Conservation (phyloP, 1,140 invertebrate species). For the Orchesella cincta region DNA sequence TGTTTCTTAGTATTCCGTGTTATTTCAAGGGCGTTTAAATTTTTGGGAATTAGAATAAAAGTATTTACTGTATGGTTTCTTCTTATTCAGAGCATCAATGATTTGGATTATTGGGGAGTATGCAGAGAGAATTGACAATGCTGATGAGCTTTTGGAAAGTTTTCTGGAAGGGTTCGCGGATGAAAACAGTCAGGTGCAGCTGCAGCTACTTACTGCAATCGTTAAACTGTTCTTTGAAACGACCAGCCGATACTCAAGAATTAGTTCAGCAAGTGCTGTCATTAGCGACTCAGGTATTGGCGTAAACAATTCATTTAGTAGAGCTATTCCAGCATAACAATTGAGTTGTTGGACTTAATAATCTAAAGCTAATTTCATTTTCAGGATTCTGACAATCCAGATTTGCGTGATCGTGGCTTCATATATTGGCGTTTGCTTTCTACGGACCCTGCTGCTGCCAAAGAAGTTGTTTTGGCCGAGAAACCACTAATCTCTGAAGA, state of each 20-base stretch:
- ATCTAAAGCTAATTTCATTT: neutral
- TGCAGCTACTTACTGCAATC: conserved; percentile 95
- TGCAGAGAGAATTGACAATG: conserved; percentile 99
- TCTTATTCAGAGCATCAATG: conserved; percentile 83
- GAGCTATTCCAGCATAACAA: neutral
- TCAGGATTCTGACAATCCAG: conserved; percentile 99
- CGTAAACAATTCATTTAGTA: neutral
- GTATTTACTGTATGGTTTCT: conserved; percentile 41
- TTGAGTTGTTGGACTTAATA: neutral
- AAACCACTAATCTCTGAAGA: conserved; percentile 99
- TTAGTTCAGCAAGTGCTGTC: conserved; percentile 77
- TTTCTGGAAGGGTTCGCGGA: conserved; percentile 99
- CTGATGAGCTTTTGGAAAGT: conserved; percentile 95
- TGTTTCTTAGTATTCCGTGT: neutral
- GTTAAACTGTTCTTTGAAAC: conserved; percentile 98
- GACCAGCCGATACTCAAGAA: conserved; percentile 97
- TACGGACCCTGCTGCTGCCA: conserved; percentile 97
- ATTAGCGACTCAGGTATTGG: conserved; percentile 55
- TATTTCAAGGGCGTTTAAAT: neutral
- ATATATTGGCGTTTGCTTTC: conserved; percentile 99
- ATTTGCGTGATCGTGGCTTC: conserved; percentile 96
- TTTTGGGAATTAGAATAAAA: conserved; percentile 23
- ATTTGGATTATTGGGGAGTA: conserved; percentile 99
- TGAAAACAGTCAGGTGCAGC: conserved; percentile 98
- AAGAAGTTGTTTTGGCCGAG: conserved; percentile 92